These are phyloP conservation scores for Battus philenor DNA, from an alignment of 1,140 invertebrate genomes.

Conservation along the genomic window DNA sequence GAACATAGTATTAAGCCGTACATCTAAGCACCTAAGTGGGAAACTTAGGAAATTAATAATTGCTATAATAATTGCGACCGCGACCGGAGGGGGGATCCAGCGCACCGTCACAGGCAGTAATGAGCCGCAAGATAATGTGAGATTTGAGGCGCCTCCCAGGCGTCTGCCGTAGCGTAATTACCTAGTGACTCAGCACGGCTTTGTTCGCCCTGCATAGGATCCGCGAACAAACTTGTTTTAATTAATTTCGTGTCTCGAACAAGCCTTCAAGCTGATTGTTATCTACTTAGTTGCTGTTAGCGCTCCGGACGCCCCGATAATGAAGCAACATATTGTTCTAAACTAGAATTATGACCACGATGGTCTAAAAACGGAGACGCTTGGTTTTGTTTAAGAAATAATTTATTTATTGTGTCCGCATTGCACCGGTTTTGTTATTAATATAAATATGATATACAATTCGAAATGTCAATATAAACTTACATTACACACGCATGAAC, in stretches of 20 bases:
- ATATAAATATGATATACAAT: too few relatives aligned
- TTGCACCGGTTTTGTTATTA: too few relatives aligned
- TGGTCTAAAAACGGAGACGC: conserved; percentile 14
- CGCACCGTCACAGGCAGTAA: conserved; percentile 24
- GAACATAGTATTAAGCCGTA: too few relatives aligned
- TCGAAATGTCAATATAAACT: too few relatives aligned
- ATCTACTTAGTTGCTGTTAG: conserved; percentile 73
- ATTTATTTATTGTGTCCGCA: too few relatives aligned
- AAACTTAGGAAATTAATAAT: not conserved
- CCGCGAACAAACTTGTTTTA: conserved; percentile 75
- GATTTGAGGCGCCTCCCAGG: conserved; percentile 49
- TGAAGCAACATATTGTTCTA: conserved; percentile 64
- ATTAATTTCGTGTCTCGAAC: conserved; percentile 75
- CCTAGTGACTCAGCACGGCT: conserved; percentile 70
- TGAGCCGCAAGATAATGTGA: conserved; percentile 48
- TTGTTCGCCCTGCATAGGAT: conserved; percentile 72
- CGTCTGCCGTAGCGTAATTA: conserved; percentile 66
- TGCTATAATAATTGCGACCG: conserved; percentile 5
- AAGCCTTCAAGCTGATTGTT: conserved; percentile 71
- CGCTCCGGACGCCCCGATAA: conserved; percentile 62
- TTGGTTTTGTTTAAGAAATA: too few relatives aligned
- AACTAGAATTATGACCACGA: conserved; percentile 39
- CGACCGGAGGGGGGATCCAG: conserved; percentile 1
- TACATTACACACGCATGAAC: too few relatives aligned
- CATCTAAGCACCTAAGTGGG: too few relatives aligned